Base-by-base conservation (phyloP, 2,113 vertebrate genomes). In the Noctilio leporinus region DNA sequence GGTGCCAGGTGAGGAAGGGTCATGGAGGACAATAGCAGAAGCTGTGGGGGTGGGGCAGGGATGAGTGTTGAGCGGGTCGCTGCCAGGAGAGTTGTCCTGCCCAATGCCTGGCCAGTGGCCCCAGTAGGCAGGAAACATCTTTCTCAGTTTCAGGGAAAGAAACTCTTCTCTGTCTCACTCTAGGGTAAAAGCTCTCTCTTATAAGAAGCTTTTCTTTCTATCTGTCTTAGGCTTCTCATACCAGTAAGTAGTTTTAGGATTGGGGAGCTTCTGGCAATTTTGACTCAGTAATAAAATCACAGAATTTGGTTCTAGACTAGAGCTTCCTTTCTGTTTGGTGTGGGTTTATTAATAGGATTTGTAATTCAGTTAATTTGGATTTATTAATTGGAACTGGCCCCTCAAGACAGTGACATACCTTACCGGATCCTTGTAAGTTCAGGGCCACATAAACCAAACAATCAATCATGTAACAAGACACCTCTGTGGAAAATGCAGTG, bases 351-450 rank as follows among this genome's bases (percentile, higher is more conserved):
- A 28, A 28, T 30, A 45, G 55, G 67, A 91, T 94, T 89, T 88
- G 16, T 20, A 80, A 91, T 77, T 59, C 59, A 72, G 70, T 49
- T 93, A 94, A 80, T 65, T 97, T 91, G 86, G 62, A 91, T 47
- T 64, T 89, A 86, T 64, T 89, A 65, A 75, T 38, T 84, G 64
- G 84, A 84, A 75, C 6, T 28, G 43, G 10, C 7, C 38, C 33
- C 45, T 89, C 7, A 20, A 26, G 64, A 86, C 28, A 65, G 19
- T 47, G 14, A 55, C 69, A 69, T 38, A 33, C 24, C 57, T 87
- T 85, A 35, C 0, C 35, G 62, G 30, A 57, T 55, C 35, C 40
- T 65, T 93, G 70, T 45, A 47, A 86, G 73, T 47, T 49, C 47
- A 55, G 45, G 64, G 38, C 9, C 49, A 65, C 22, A 7, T 38